phyloP scores from a whole-genome alignment of 2,888 invertebrate genomes.

The Cephalotes varians region DNA sequence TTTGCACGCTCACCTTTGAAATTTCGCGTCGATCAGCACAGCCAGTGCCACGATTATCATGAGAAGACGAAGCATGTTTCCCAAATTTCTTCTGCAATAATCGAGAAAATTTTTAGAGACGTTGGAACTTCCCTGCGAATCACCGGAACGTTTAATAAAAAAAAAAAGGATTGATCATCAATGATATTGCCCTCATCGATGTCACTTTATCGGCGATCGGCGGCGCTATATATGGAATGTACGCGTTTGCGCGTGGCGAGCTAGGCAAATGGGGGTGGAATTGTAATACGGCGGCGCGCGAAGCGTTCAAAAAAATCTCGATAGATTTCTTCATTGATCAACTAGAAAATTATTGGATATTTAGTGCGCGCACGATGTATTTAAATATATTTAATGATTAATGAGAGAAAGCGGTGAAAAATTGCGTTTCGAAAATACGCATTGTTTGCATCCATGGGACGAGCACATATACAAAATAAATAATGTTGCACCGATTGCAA shows the following conservation, averaged over 20 bases:
- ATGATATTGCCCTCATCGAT: too few relatives aligned
- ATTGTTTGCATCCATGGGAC: neutral
- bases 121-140: too few relatives aligned
- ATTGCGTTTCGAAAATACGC: neutral
- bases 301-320: neutral
- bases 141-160: too few relatives aligned
- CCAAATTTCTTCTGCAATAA: too few relatives aligned
- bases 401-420: neutral
- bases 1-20: too few relatives aligned
- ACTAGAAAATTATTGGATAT: neutral
- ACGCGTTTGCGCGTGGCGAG: neutral
- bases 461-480: neutral
- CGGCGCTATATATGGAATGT: neutral
- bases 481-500: neutral
- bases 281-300: neutral
- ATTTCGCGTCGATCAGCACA: too few relatives aligned
- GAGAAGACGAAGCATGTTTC: too few relatives aligned
- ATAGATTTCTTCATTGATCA: conserved; percentile 31
- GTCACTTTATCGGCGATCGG: neutral
- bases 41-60: too few relatives aligned
- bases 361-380: neutral
- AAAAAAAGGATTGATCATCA: too few relatives aligned
- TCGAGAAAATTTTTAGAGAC: too few relatives aligned
- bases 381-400: neutral
- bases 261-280: too few relatives aligned